Percentiles rank a stretch among this genome's conserved stretches.
phyloP scores from a whole-genome alignment of 2,797 vertebrate species.

The Pelodytes ibericus region DNA sequence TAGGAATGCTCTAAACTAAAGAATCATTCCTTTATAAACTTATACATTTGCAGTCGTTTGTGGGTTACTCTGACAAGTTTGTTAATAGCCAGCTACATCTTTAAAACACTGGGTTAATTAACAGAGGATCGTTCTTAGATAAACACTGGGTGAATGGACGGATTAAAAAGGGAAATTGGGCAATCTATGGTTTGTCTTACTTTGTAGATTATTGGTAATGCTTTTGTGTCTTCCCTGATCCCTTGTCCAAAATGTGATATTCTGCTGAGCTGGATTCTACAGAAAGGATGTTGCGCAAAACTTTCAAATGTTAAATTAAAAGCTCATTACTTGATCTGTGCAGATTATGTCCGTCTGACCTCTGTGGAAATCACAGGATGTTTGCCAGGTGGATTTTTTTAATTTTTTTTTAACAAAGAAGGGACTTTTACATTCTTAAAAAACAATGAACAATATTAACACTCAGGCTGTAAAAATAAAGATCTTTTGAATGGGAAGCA shows the following conservation, averaged over 20 bases:
- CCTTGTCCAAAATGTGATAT: not conserved
- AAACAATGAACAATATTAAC: conserved; percentile 34
- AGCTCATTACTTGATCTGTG: not conserved
- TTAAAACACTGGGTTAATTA: conserved; percentile 5
- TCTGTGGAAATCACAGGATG: conserved; percentile 24
- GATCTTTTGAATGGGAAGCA: conserved; percentile 14
- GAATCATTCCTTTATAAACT: too few relatives aligned
- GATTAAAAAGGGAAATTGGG: not conserved
- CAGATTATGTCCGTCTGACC: conserved; percentile 28
- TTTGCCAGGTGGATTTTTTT: conserved; percentile 33
- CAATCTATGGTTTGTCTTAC: conserved; percentile 16
- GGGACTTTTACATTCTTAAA: conserved; percentile 9
- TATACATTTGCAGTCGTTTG: not conserved
- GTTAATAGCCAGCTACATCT: not conserved
- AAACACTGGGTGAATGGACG: conserved; percentile 35
- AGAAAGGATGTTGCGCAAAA: conserved; percentile 36
- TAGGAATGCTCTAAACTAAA: too few relatives aligned
- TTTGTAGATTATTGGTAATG: not conserved
- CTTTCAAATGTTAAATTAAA: conserved; percentile 28
- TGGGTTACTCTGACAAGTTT: not conserved
- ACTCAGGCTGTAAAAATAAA: conserved; percentile 46
- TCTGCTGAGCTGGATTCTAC: not conserved
- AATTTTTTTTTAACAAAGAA: conserved; percentile 29
- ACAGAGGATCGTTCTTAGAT: conserved; percentile 13
- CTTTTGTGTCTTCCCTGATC: not conserved